Evolutionary conservation across 2,888 invertebrate species (phyloP).

Genomic region (Petrolisthes manimaculis): DNA sequence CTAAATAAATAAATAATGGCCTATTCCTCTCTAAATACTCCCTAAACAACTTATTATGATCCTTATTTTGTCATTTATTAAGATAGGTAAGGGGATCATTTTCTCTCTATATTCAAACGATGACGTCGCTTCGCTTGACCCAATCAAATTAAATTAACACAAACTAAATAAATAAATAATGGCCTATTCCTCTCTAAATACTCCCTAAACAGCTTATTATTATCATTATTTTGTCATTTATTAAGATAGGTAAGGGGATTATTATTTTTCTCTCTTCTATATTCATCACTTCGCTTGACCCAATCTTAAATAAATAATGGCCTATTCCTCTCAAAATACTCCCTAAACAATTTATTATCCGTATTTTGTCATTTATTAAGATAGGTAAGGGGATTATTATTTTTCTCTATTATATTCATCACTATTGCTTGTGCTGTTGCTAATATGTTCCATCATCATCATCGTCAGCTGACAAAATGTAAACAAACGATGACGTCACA

Average conservation of each 20-base stretch:
- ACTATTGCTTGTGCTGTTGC: background rate
- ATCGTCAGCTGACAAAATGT: conserved; percentile 31
- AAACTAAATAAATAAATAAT: conserved; percentile 46
- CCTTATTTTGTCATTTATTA: conserved; percentile 12
- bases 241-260: too few relatives aligned
- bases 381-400: conserved; percentile 28
- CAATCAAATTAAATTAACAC: conserved; percentile 53
- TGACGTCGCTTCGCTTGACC: conserved; percentile 39
- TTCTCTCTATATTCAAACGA: background rate
- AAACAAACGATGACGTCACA: conserved; percentile 31
- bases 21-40: conserved; percentile 48
- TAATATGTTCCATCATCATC: conserved; percentile 17
- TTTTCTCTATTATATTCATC: background rate
- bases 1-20: conserved; percentile 49
- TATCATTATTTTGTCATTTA: too few relatives aligned
- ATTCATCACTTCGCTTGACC: too few relatives aligned
- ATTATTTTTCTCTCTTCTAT: too few relatives aligned
- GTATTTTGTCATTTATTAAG: background rate
- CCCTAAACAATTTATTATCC: conserved; percentile 57
- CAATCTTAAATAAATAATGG: too few relatives aligned
- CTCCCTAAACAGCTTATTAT: too few relatives aligned
- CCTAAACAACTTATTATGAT: conserved; percentile 59
- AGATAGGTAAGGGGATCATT: conserved; percentile 28
- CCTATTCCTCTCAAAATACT: background rate
- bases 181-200: conserved; percentile 53